Evolutionary conservation across 1,140 invertebrate genomes (phyloP), one percentile per base, ranked within the genome.

Genomic region (Nasonia vitripennis): DNA sequence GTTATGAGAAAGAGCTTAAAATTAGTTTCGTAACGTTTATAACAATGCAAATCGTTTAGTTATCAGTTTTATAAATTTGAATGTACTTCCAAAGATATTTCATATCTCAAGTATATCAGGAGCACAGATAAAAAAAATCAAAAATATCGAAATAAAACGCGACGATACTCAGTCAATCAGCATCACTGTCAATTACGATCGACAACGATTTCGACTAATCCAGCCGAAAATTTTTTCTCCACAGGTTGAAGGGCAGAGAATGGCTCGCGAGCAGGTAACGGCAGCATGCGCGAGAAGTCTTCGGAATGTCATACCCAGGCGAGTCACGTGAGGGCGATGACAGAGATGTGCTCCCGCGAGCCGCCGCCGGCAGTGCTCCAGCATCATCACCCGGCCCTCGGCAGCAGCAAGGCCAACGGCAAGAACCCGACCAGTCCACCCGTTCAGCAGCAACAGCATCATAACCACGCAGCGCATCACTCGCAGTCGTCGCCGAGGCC

Each of bases 331-430:
- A 93, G 91, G 89, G 89, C 91, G 89, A 92, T 90, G 90, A 92
- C 89, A 91, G 92, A 93, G 87, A 93, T 93, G 92, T 93, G 93
- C 91, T 93, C 93, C 87, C 93, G 92, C 90, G 92, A 93, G 91
- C 91, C 92, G 87, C 87, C 92, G 86, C 90, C 92, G 86, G 87
- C 91, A 87, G 90, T 92, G 87, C 91, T 93, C 83, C 85, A 86
- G 48, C 85, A 86, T 37, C 80, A 82, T 70, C 91, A 93, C 87
- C 89, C 92, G 87, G 91, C 91, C 88, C 91, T 93, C 84, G 86
- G 89, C 87, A 93, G 93, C 84, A 86, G 89, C 87, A 93, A 93
- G 89, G 90, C 92, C 87, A 93, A 93, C 87, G 92, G 93, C 90
- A 93, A 93, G 91, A 93, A 91, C 83, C 91, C 91, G 31, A 55